Evolutionary conservation across 2,888 invertebrate genomes (phyloP).

Genomic region (Drosophila mimica): DNA sequence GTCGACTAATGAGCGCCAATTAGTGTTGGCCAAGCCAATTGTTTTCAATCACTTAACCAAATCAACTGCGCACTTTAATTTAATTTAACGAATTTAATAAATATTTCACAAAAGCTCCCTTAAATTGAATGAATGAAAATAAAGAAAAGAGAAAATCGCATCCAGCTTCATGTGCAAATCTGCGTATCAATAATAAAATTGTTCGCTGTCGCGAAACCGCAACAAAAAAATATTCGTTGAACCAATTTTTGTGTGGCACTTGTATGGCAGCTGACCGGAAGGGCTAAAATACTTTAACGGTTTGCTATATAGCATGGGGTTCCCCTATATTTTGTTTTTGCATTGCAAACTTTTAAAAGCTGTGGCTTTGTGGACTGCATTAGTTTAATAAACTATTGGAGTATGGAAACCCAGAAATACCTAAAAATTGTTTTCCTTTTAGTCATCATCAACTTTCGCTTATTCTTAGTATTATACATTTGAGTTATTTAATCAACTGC

Average conservation of each 20-base stretch:
- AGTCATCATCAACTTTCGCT: background rate
- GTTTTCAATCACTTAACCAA: constrained; percentile 35
- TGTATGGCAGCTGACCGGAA: constrained; percentile 26
- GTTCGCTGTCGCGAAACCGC: constrained; percentile 28
- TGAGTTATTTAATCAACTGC: background rate
- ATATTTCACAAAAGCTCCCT: constrained; percentile 17
- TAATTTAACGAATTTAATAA: constrained; percentile 44
- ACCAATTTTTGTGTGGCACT: constrained; percentile 29
- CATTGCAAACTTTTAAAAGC: background rate
- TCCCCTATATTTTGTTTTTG: background rate
- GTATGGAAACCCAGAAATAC: background rate
- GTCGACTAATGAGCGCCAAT: constrained; percentile 56
- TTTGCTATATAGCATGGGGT: background rate
- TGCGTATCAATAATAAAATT: constrained; percentile 55
- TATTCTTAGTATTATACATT: background rate
- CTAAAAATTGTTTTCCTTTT: background rate
- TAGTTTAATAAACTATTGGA: background rate
- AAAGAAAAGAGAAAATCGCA: background rate
- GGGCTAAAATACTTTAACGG: constrained; percentile 12
- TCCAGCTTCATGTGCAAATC: constrained; percentile 7
- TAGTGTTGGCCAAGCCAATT: constrained; percentile 39
- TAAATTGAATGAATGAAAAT: background rate
- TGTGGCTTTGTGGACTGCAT: background rate
- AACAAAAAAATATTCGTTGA: constrained; percentile 35
- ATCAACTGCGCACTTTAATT: constrained; percentile 50